A percentile compares a stretch with the other conserved stretches of the same genome.
Conservation (phyloP, 2,113 vertebrate genomes). For the Neotoma lepida region DNA sequence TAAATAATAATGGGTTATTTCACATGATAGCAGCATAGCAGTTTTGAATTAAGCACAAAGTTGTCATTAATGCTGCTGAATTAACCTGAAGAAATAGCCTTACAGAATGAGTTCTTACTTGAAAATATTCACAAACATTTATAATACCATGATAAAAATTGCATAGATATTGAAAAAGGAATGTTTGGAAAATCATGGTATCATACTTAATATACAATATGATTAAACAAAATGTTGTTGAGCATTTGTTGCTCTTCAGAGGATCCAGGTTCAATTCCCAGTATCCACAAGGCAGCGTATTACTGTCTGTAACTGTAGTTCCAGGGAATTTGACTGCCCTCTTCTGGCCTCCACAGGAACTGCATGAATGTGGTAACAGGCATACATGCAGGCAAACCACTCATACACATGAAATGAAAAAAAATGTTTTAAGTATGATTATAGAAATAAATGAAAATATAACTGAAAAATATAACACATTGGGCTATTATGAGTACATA, state of each 20-base stretch:
- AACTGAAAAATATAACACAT: constrained; percentile 30
- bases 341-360: neutral
- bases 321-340: neutral
- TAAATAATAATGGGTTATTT: constrained; percentile 24
- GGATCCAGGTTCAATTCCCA: neutral
- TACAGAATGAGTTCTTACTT: constrained; percentile 36
- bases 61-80: constrained; percentile 37
- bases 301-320: neutral
- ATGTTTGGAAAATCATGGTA: constrained; percentile 32
- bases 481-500: neutral
- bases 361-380: neutral
- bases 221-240: constrained; percentile 40
- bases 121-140: constrained; percentile 54
- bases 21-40: constrained; percentile 4
- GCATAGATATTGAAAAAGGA: constrained; percentile 9
- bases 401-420: neutral
- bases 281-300: neutral
- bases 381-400: neutral
- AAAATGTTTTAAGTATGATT: constrained; percentile 32
- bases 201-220: neutral
- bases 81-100: constrained; percentile 50
- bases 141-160: constrained; percentile 22
- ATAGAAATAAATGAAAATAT: constrained; percentile 31
- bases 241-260: neutral
- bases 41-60: constrained; percentile 2